Evolutionary conservation across 2,797 vertebrate species (phyloP), one percentile per base, ranked within the genome.

Genomic region (Pelobates cultripes): DNA sequence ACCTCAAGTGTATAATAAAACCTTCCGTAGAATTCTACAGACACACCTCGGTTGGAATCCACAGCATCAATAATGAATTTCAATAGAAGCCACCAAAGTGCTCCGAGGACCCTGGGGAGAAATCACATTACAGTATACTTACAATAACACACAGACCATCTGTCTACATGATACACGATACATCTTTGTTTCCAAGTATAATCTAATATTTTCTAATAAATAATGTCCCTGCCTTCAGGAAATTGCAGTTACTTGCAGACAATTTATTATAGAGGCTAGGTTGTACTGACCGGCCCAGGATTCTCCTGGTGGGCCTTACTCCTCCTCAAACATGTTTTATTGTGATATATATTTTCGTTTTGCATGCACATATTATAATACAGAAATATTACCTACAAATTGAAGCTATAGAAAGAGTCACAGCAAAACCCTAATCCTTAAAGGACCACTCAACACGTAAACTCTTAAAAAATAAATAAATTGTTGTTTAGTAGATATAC

Each of bases 1-100:
- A 97, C 96, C 96, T 97, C 95, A 73, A 96, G 86, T 0, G 96
- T 96, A 88, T 96, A 97, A 87, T 97, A 94, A 86, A 97, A 97
- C 42, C 96, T 93, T 83, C 95, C 93, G 72, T 95, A 97, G 84
- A 97, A 97, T 89, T 97, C 96, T 3, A 95, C 91, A 73, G 97
- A 96, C 55, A 95, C 94, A 0, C 95, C 95, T 3, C 90, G 89
- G 90, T 97, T 95, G 13, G 95, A 92, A 0, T 92, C 91, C 7
- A 96, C 89, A 0, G 94, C 89, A 71, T 95, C 96, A 85, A 95
- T 89, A 84, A 96, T 96, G 92, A 95, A 94, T 60, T 93, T 91
- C 73, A 97, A 88, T 28, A 96, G 93, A 73, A 97, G 92, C 88
- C 95, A 94, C 96, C 96, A 97, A 86, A 96, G 89, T 85, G 94